A percentile compares a stretch with the other conserved stretches of the same genome.
These are phyloP conservation scores for Argopecten irradians DNA, from an alignment of 1,140 invertebrate genomes.

Conservation along the genomic window DNA sequence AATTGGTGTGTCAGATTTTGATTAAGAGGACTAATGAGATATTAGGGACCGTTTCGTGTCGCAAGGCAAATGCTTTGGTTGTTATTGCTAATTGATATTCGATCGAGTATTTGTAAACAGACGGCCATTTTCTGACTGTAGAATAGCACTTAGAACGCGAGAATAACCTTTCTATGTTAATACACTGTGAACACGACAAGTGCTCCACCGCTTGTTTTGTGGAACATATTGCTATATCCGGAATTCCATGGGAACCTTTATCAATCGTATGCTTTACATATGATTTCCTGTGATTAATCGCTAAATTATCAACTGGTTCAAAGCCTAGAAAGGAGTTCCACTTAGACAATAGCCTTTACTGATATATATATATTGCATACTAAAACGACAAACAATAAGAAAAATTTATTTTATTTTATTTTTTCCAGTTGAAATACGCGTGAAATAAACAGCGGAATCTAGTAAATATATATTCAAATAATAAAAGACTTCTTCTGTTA, in stretches of 20 bases:
- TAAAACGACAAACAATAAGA: too few species aligned
- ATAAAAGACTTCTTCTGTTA: too few species aligned
- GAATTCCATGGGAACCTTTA: neutral
- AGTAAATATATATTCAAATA: too few species aligned
- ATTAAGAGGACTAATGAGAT: conserved; percentile 1
- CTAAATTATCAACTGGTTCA: neutral
- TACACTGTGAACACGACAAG: neutral
- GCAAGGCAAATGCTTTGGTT: neutral
- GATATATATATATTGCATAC: too few species aligned
- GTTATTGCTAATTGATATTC: neutral
- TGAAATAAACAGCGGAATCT: too few species aligned
- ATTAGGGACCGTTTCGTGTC: neutral
- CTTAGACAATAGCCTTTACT: neutral
- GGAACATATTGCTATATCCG: conserved; percentile 6
- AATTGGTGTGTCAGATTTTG: conserved; percentile 11
- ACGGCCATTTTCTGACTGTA: neutral
- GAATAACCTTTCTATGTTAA: neutral
- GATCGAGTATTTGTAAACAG: conserved; percentile 7
- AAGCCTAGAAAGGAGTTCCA: neutral
- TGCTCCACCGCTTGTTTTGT: neutral
- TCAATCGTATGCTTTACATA: neutral
- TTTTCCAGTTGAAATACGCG: too few species aligned
- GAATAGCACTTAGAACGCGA: neutral
- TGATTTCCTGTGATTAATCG: neutral
- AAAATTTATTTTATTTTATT: too few species aligned